A percentile compares a stretch with the other conserved stretches of the same genome.
Evolutionary conservation across 2,113 vertebrate species (phyloP).

Genomic region (Xyliphius kryptos): DNA sequence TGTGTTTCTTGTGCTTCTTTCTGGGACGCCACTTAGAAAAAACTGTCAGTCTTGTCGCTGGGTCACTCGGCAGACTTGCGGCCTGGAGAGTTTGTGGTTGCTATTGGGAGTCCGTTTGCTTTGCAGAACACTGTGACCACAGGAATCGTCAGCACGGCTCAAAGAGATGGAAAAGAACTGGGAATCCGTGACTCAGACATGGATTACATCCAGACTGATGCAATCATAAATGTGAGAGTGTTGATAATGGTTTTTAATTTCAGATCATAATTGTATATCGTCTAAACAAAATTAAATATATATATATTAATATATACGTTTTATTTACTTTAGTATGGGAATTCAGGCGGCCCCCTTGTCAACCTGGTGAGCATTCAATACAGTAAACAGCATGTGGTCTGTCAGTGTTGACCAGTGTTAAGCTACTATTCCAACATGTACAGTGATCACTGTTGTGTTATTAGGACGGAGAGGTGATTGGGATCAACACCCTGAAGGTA

Average conservation of each 20-base stretch:
- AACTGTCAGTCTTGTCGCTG: conserved; percentile 71
- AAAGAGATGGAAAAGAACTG: conserved; percentile 85
- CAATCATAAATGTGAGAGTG: conserved; percentile 98
- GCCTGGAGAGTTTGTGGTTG: conserved; percentile 88
- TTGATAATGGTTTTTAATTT: no score
- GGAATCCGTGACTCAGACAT: conserved; percentile 88
- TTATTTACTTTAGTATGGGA: conserved; percentile 75
- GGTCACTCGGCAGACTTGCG: conserved; percentile 83
- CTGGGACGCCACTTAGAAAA: conserved; percentile 61
- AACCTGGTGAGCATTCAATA: conserved; percentile 81
- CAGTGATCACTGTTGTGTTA: no score
- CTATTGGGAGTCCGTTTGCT: conserved; percentile 91
- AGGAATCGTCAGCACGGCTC: conserved; percentile 90
- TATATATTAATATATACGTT: neutral
- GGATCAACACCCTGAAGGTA: conserved; percentile 92
- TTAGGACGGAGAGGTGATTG: conserved; percentile 91
- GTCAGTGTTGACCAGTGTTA: no score
- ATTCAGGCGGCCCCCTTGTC: conserved; percentile 89
- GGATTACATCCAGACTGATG: no score
- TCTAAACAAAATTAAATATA: no score
- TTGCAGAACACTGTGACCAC: conserved; percentile 96
- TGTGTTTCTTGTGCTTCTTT: neutral
- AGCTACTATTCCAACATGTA: no score
- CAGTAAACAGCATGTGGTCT: no score
- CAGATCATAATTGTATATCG: neutral